phyloP scores from a whole-genome alignment of 2,888 invertebrate genomes.

The Nomada hirtipes region DNA sequence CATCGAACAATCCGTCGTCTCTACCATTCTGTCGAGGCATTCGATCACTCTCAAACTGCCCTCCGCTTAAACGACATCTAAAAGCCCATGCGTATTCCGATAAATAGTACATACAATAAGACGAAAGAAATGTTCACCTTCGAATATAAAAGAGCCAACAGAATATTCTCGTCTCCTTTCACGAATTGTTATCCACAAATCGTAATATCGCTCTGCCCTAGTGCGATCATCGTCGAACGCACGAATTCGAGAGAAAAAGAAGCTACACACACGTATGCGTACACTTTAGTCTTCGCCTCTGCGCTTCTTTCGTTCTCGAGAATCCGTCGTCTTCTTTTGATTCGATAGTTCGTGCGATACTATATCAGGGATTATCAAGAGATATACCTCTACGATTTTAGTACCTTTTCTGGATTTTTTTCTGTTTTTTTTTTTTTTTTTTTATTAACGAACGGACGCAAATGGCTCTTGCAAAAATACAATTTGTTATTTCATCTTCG shows the following conservation, averaged over 20 bases:
- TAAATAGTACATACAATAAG: no score
- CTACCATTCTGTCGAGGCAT: neutral
- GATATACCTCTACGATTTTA: slow-evolving; percentile 56
- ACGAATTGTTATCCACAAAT: neutral
- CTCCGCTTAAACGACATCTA: no score
- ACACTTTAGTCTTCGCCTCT: neutral
- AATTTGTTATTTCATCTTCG: slow-evolving; percentile 60
- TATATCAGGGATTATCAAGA: slow-evolving; percentile 25
- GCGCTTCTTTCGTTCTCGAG: neutral
- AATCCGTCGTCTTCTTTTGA: neutral
- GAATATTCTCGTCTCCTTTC: slow-evolving; percentile 39
- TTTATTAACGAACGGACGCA: slow-evolving; percentile 72
- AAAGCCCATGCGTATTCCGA: no score
- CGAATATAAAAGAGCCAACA: no score
- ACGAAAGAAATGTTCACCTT: neutral
- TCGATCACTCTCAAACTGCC: no score
- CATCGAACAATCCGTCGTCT: neutral
- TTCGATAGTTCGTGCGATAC: slow-evolving; percentile 24
- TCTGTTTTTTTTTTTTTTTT: slow-evolving; percentile 2
- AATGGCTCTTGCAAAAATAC: slow-evolving; percentile 78
- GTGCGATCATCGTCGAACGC: neutral
- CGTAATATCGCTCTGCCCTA: neutral
- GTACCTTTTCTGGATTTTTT: slow-evolving; percentile 10
- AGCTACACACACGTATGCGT: no score
- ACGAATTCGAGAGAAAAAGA: neutral